Percentiles rank a stretch among this genome's conserved stretches.
Conservation (phyloP, 2,888 invertebrate species). For the Drosophila helvetica region DNA sequence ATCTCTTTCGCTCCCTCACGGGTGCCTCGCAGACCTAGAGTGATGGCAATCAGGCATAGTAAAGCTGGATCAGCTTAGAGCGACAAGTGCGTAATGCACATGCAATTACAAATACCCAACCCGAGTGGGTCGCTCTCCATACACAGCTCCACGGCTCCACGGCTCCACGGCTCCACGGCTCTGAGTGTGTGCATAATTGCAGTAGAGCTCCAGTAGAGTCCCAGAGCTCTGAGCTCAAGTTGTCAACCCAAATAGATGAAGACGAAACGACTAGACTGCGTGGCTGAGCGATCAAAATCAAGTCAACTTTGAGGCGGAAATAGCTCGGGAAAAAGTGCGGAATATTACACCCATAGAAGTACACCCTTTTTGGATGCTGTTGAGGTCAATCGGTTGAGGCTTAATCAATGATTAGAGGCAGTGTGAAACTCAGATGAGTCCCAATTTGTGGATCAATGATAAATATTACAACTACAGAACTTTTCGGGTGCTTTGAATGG, state of each 20-base stretch:
- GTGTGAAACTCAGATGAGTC: no score
- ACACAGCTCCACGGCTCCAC: not conserved
- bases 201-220: conserved; percentile 9
- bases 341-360: not conserved
- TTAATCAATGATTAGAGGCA: no score
- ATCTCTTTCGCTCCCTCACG: conserved; percentile 1
- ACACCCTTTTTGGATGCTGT: not conserved
- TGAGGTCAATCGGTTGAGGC: not conserved
- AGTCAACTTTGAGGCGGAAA: conserved; percentile 15
- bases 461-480: no score
- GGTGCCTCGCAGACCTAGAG: conserved; percentile 42
- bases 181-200: conserved; percentile 36
- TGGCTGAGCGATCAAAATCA: conserved; percentile 33
- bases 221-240: conserved; percentile 51
- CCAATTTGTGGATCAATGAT: no score
- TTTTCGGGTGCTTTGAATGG: no score
- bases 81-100: conserved; percentile 78
- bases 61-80: conserved; percentile 80
- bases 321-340: conserved; percentile 2
- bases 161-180: not conserved
- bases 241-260: conserved; percentile 65
- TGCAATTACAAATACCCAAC: conserved; percentile 52
- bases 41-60: conserved; percentile 75
- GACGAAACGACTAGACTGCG: conserved; percentile 27
- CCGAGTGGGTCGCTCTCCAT: conserved; percentile 13